These are phyloP conservation scores for Bovichtus diacanthus DNA, from an alignment of 2,797 vertebrate species.

Conservation along the genomic window DNA sequence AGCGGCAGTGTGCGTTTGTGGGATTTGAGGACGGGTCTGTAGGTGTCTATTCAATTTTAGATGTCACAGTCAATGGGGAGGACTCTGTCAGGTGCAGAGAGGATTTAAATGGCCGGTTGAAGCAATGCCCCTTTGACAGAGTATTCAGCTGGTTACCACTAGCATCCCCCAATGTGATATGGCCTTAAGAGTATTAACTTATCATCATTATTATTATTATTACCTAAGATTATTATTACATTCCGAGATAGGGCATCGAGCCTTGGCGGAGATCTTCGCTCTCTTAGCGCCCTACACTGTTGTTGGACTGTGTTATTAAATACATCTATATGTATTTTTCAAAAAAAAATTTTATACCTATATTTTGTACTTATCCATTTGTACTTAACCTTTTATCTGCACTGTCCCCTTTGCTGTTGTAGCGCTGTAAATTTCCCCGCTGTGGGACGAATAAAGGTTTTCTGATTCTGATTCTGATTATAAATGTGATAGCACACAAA, in stretches of 20 bases:
- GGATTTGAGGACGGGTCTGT: conserved; percentile 87
- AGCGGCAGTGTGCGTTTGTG: conserved; percentile 77
- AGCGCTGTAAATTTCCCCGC: no score
- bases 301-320: neutral
- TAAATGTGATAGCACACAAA: neutral
- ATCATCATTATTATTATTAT: no score
- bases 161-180: conserved; percentile 70
- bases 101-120: conserved; percentile 17
- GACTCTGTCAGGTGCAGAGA: conserved; percentile 29
- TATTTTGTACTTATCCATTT: no score
- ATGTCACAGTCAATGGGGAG: conserved; percentile 30
- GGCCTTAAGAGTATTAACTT: conserved; percentile 51
- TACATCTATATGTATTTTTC: neutral
- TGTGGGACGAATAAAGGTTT: no score
- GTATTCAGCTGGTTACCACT: conserved; percentile 60
- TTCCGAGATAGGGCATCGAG: no score
- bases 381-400: no score
- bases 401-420: no score
- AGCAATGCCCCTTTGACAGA: conserved; percentile 65
- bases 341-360: no score
- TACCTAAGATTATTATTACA: no score
- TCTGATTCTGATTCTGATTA: no score
- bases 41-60: conserved; percentile 80
- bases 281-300: no score
- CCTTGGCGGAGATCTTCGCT: no score